phyloP scores from a whole-genome alignment of 2,797 vertebrate species.

The Leptatherina wallacei region DNA sequence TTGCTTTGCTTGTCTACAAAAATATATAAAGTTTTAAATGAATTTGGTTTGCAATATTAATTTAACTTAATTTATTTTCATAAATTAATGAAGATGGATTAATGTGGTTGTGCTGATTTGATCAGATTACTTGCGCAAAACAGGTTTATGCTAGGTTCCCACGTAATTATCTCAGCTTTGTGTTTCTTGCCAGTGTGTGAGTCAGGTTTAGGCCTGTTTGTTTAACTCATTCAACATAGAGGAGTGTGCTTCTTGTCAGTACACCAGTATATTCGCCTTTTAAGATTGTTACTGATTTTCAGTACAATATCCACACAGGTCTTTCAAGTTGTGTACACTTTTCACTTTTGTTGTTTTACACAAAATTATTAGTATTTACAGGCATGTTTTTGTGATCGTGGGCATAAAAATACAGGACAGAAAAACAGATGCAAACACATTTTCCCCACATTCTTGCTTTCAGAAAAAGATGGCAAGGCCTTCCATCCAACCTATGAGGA shows the following conservation, averaged over 20 bases:
- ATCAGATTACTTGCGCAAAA: slow-evolving; percentile 38
- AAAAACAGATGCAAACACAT: slow-evolving; percentile 5
- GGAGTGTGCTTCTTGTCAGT: neutral
- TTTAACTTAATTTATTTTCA: neutral
- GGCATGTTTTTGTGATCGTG: neutral
- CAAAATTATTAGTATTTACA: neutral
- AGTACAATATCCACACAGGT: neutral
- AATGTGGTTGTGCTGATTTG: slow-evolving; percentile 5
- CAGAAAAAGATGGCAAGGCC: slow-evolving; percentile 99
- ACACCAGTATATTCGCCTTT: neutral
- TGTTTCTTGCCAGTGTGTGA: slow-evolving; percentile 18
- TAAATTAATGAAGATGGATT: too few relatives aligned
- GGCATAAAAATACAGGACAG: neutral
- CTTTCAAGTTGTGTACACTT: too few relatives aligned
- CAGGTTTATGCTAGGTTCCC: slow-evolving; percentile 34
- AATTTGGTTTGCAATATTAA: neutral
- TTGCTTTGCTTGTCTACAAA: neutral
- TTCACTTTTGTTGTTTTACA: neutral
- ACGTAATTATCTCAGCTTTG: slow-evolving; percentile 32
- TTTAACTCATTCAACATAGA: neutral
- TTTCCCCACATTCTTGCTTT: slow-evolving; percentile 19
- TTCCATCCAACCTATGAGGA: slow-evolving; percentile 98
- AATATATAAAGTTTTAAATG: neutral
- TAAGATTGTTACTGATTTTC: slow-evolving; percentile 3
- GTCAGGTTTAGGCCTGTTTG: slow-evolving; percentile 25